These are phyloP conservation scores for Acipenser ruthenus DNA, from an alignment of 2,797 vertebrate genomes.

Conservation along the genomic window DNA sequence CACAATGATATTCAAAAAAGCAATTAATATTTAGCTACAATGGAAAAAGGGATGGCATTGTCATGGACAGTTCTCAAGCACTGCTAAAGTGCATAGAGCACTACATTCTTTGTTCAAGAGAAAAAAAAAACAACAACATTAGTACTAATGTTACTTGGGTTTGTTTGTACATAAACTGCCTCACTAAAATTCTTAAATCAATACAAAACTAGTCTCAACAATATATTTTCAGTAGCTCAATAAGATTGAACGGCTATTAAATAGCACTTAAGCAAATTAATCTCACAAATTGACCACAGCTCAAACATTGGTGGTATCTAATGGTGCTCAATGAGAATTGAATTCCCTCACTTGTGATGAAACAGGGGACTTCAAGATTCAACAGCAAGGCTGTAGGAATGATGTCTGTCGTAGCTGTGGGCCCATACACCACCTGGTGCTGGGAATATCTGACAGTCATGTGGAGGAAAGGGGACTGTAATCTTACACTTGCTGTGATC, in stretches of 20 bases:
- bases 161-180: not conserved
- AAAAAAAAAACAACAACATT: too few relatives aligned
- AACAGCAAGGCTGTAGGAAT: not conserved
- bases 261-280: constrained; percentile 2
- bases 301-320: not conserved
- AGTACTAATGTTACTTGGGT: not conserved
- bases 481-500: not conserved
- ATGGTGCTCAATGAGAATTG: not conserved
- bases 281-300: not conserved
- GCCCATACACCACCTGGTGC: not conserved
- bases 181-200: not conserved
- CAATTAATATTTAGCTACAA: too few relatives aligned
- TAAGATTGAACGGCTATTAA: not conserved
- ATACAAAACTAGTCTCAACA: not conserved
- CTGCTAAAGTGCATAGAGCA: too few relatives aligned
- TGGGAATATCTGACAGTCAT: not conserved
- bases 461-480: too few relatives aligned
- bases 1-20: too few relatives aligned
- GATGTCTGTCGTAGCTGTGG: not conserved
- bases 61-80: too few relatives aligned
- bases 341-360: not conserved
- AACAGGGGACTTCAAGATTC: not conserved
- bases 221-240: not conserved
- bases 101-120: too few relatives aligned
- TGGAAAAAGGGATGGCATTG: too few relatives aligned